Conservation (phyloP, 2,888 invertebrate species). For the Ophioninae sp. region DNA sequence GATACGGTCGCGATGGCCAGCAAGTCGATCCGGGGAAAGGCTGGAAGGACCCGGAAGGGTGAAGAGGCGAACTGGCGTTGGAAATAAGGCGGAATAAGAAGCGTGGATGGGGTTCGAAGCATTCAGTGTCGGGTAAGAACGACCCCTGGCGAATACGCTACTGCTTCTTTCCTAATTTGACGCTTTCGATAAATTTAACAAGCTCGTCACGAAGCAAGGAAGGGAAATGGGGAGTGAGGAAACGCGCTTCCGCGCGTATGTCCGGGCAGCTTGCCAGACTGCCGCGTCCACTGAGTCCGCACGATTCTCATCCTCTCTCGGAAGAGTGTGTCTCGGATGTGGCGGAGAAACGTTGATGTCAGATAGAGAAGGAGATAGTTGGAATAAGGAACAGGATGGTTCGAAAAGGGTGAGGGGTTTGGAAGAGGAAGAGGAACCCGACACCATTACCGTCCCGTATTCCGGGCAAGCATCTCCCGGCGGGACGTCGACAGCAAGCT, state of each 20-base stretch:
- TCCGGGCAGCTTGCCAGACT: slow-evolving; percentile 79
- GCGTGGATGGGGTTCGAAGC: slow-evolving; percentile 58
- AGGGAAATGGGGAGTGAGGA: slow-evolving; percentile 57
- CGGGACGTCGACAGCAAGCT: slow-evolving; percentile 60
- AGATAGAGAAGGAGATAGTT: slow-evolving; percentile 6
- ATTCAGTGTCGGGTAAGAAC: slow-evolving; percentile 51
- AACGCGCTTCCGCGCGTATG: slow-evolving; percentile 60
- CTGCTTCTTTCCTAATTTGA: slow-evolving; percentile 78
- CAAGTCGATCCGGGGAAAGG: slow-evolving; percentile 31
- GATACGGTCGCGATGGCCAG: slow-evolving; percentile 39
- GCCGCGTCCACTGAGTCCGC: slow-evolving; percentile 50
- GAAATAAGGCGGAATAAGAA: slow-evolving; percentile 49
- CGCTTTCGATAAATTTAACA: slow-evolving; percentile 81
- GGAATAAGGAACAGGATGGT: slow-evolving; percentile 46
- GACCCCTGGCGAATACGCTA: slow-evolving; percentile 53
- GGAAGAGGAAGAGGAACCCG: slow-evolving; percentile 61
- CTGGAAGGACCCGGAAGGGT: slow-evolving; percentile 22
- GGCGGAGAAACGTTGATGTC: slow-evolving; percentile 49
- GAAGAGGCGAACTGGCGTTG: slow-evolving; percentile 48
- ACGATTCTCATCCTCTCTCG: slow-evolving; percentile 68
- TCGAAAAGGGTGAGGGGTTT: slow-evolving; percentile 30
- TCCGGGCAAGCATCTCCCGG: slow-evolving; percentile 70
- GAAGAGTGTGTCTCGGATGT: slow-evolving; percentile 66
- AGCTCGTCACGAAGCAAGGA: slow-evolving; percentile 79
- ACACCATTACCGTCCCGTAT: slow-evolving; percentile 79